Conservation (phyloP, 2,797 vertebrate species). For the Borostomias antarcticus region DNA sequence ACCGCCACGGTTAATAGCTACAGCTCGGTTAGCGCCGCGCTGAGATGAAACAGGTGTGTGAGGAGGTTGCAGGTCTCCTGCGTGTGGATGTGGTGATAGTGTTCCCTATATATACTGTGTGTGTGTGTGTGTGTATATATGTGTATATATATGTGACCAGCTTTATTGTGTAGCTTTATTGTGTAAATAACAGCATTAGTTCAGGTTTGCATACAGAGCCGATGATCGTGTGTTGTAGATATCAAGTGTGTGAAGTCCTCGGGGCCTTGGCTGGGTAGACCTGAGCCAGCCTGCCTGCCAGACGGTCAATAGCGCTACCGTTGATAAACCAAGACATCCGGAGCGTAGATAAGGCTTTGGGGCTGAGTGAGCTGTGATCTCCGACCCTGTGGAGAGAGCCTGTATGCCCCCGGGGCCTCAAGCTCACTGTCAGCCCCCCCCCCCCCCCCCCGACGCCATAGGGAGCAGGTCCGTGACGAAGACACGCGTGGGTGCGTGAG, state of each 20-base stretch:
- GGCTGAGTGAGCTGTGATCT: background rate
- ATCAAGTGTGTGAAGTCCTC: slow-evolving; percentile 1
- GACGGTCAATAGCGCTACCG: too few relatives aligned
- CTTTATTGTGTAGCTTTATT: slow-evolving; percentile 60
- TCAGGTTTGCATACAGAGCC: slow-evolving; percentile 41
- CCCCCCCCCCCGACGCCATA: slow-evolving; percentile 12
- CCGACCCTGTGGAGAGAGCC: background rate
- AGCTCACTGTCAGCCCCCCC: slow-evolving; percentile 24
- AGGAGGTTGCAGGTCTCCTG: background rate
- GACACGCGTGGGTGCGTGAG: slow-evolving; percentile 6
- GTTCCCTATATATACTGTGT: too few relatives aligned
- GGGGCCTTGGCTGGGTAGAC: background rate
- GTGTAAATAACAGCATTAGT: slow-evolving; percentile 40
- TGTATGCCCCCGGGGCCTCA: background rate
- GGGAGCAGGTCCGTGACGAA: slow-evolving; percentile 6
- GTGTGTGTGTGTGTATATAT: slow-evolving; percentile 23
- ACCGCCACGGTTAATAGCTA: background rate
- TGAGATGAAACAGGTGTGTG: background rate
- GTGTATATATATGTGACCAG: slow-evolving; percentile 67
- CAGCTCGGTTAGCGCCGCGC: background rate
- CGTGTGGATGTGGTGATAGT: too few relatives aligned
- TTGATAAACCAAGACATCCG: background rate
- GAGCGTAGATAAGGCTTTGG: background rate
- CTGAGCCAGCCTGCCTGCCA: background rate
- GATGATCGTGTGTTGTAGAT: slow-evolving; percentile 33